Conservation (phyloP, 2,888 invertebrate genomes). For the Microplitis manilae region DNA sequence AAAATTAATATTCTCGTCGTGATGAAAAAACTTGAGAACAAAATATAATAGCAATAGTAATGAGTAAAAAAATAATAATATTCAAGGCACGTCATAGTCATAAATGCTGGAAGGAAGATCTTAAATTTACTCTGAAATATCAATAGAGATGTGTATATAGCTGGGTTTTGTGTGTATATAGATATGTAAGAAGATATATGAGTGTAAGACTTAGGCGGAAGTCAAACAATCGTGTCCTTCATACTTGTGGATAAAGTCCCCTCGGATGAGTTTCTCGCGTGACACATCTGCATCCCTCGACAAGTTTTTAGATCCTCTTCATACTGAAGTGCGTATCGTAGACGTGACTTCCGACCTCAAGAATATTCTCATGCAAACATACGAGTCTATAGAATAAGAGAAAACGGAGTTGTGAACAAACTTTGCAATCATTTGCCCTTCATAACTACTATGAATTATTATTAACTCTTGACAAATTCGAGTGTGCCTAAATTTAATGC, state of each 20-base stretch:
- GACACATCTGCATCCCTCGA: not conserved
- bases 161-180: not conserved
- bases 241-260: not conserved
- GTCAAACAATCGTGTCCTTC: not conserved
- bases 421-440: not conserved
- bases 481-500: no score
- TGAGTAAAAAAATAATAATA: not conserved
- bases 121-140: not conserved
- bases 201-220: not conserved
- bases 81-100: not conserved
- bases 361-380: constrained; percentile 17
- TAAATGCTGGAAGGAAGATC: not conserved
- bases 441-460: not conserved
- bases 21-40: not conserved
- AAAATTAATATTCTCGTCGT: not conserved
- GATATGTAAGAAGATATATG: not conserved
- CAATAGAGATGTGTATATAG: not conserved
- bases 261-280: constrained; percentile 1
- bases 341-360: constrained; percentile 33
- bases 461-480: not conserved
- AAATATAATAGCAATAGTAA: not conserved
- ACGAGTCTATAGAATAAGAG: not conserved
- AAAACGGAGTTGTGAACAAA: not conserved
- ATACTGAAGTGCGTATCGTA: constrained; percentile 28
- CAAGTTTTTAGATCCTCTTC: constrained; percentile 19